Conservation (phyloP, 2,888 invertebrate genomes). For the Luffia ferchaultella region DNA sequence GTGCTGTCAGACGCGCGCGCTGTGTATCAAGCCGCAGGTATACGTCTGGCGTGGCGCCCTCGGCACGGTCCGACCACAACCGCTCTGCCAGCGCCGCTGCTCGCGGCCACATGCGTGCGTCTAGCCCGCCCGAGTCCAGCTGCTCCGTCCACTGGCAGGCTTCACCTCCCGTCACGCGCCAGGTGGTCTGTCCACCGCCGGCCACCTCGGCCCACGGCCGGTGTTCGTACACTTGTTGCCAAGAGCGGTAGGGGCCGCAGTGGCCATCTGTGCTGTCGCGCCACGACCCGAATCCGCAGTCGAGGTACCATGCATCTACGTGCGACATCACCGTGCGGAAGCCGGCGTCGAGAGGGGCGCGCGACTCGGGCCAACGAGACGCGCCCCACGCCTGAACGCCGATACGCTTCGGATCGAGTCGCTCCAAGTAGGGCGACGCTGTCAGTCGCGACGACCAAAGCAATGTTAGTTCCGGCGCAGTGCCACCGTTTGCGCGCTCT, state of each 20-base stretch:
- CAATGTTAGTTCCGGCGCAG: slow-evolving; percentile 64
- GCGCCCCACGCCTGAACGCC: slow-evolving; percentile 85
- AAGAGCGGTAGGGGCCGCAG: slow-evolving; percentile 86
- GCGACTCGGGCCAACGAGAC: slow-evolving; percentile 82
- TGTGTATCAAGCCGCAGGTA: slow-evolving; percentile 75
- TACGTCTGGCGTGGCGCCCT: slow-evolving; percentile 64
- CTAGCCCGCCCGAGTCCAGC: slow-evolving; percentile 75
- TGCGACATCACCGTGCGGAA: slow-evolving; percentile 83
- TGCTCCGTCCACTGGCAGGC: slow-evolving; percentile 89
- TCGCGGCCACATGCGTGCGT: slow-evolving; percentile 84
- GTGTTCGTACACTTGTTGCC: slow-evolving; percentile 89
- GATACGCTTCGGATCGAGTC: slow-evolving; percentile 61
- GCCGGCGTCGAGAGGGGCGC: slow-evolving; percentile 78
- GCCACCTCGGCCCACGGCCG: slow-evolving; percentile 72
- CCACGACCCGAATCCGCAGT: slow-evolving; percentile 89
- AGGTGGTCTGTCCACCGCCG: slow-evolving; percentile 40
- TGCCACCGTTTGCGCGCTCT: slow-evolving; percentile 68
- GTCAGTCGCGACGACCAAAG: slow-evolving; percentile 83
- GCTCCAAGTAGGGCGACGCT: slow-evolving; percentile 72
- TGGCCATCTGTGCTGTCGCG: slow-evolving; percentile 84
- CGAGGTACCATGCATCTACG: slow-evolving; percentile 89
- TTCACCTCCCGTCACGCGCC: slow-evolving; percentile 74
- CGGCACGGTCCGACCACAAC: slow-evolving; percentile 72
- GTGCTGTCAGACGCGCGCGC: slow-evolving; percentile 67
- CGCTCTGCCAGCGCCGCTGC: slow-evolving; percentile 84